These are phyloP conservation scores for Odontesthes bonariensis DNA, from an alignment of 2,113 vertebrate genomes.

Conservation along the genomic window DNA sequence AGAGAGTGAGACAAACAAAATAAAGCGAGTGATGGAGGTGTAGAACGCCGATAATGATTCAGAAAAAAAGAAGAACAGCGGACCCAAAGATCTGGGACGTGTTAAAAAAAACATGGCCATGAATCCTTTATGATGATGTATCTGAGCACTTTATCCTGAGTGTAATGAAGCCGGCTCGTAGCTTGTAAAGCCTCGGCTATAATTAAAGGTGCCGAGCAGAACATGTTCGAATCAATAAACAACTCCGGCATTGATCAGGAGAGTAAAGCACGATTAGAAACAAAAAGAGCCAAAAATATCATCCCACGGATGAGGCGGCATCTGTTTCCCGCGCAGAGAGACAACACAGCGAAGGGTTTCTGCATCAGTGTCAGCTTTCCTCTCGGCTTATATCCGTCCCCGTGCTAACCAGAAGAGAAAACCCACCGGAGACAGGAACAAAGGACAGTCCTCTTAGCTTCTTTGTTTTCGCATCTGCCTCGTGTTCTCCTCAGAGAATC, in stretches of 20 bases:
- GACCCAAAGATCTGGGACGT: conserved; percentile 20
- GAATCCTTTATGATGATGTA: conserved; percentile 4
- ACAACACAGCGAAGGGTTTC: no score
- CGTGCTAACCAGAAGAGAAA: neutral
- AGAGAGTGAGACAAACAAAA: conserved; percentile 48
- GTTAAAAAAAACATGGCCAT: conserved; percentile 7
- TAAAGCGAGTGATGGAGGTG: conserved; percentile 31
- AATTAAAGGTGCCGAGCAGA: conserved; percentile 31
- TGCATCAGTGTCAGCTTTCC: neutral
- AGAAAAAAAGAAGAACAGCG: conserved; percentile 12
- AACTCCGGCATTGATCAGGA: conserved; percentile 19
- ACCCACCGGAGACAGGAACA: neutral
- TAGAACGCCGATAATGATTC: conserved; percentile 15
- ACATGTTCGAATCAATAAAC: conserved; percentile 37
- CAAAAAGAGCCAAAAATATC: neutral
- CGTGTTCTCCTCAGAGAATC: neutral
- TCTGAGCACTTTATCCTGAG: conserved; percentile 2
- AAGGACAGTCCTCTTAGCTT: neutral
- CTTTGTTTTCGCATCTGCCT: conserved; percentile 11
- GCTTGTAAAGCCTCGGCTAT: conserved; percentile 1
- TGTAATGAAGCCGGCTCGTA: conserved; percentile 6
- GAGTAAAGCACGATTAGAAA: conserved; percentile 23
- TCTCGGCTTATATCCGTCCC: conserved; percentile 9
- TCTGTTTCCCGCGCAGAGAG: neutral
- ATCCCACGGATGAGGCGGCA: neutral